Base-by-base conservation (phyloP, 2,113 vertebrate genomes). In the Zeus faber region DNA sequence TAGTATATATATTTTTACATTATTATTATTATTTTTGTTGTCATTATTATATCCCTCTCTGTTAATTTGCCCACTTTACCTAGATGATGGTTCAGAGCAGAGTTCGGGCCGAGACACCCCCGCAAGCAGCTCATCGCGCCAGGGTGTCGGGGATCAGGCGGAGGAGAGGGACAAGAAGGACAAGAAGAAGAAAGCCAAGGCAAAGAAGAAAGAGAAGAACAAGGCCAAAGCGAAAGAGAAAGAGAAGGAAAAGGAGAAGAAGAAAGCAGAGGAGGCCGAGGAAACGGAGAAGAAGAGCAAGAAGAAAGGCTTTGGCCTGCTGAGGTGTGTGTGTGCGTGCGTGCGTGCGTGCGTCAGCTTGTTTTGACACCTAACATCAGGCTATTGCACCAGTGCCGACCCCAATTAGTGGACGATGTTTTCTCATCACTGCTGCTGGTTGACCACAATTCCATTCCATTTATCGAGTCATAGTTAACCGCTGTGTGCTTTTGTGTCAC, bases 251-350 rank as follows among this genome's bases (percentile, higher is more conserved):
- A 95, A 93, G 45, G 87, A 72, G 43, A 97, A 96, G 62, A 76
- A 65, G 13, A 98, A 94, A 71, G 24, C 65, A 44, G 92, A 92
- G 85, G 33, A n/a, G 3, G 9, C 6, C 3, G 93, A 95, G 62
- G 95, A 98, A 26, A 79, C 82, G 0, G 94, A 95, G 52, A 95
- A 91, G 80, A 98, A 94, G 85, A 90, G 85, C 17, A 95, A 96
- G 84, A 97, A 91, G 85, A 95, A 91, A 46, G 92, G 93, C 10
- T 93, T 98, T 10, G 91, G 90, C 4, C 91, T 95, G 76, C 82
- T 97, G 67, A 96, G 96, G 95, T 95, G 58, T n/a, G n/a, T n/a
- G n/a, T n/a, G n/a, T n/a, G n/a, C n/a, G n/a, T n/a, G n/a, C n/a
- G n/a, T n/a, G n/a, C n/a, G n/a, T n/a, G n/a, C n/a, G n/a, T n/a